These are phyloP conservation scores for Lithobius niger DNA, from an alignment of 1,140 invertebrate species.

Conservation along the genomic window DNA sequence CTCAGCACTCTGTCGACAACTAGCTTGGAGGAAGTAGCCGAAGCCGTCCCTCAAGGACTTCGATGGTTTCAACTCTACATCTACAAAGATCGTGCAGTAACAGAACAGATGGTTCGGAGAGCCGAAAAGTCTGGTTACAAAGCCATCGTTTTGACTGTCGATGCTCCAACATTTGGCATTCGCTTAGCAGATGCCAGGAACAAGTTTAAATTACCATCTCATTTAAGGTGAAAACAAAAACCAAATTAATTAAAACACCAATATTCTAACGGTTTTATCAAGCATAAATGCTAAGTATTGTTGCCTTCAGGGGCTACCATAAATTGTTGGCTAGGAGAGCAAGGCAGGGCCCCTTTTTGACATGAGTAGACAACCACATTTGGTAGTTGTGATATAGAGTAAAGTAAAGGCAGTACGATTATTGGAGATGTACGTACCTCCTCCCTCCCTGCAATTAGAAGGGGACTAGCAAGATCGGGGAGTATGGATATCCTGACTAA, in stretches of 20 bases:
- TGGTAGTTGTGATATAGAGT: no score
- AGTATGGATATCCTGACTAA: no score
- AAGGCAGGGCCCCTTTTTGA: no score
- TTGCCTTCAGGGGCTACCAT: no score
- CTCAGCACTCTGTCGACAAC: constrained; percentile 75
- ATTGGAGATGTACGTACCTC: no score
- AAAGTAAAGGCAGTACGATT: no score
- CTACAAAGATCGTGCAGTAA: constrained; percentile 63
- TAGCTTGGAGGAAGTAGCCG: constrained; percentile 74
- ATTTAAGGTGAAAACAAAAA: constrained; percentile 57
- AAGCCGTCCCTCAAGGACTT: constrained; percentile 48
- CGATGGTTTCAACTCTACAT: constrained; percentile 90
- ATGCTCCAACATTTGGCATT: constrained; percentile 71
- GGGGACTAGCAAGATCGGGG: no score
- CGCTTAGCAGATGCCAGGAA: constrained; percentile 66
- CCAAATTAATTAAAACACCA: no score
- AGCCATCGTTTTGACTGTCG: constrained; percentile 79
- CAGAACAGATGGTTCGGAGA: constrained; percentile 52
- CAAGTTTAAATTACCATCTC: constrained; percentile 63
- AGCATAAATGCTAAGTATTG: no score
- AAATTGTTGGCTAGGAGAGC: no score
- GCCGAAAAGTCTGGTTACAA: constrained; percentile 74
- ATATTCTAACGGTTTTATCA: neutral
- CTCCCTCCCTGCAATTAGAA: no score
- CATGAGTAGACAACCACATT: no score